A percentile compares a stretch with the other conserved stretches of the same genome.
Evolutionary conservation across 2,113 vertebrate species (phyloP).

Genomic region (Caretta caretta): DNA sequence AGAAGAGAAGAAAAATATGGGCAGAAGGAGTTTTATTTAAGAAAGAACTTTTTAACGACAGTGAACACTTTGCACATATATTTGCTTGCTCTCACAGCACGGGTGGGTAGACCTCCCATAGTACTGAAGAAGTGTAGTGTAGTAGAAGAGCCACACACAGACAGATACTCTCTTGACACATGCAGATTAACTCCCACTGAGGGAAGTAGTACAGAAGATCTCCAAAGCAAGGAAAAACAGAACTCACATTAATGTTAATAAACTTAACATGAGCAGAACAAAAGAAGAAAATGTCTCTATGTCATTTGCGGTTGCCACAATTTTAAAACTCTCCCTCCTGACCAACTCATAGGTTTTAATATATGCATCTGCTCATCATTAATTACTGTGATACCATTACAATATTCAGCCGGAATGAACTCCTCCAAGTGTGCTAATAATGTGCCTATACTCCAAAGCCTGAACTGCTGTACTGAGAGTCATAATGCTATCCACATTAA

Average conservation of each 20-base stretch:
- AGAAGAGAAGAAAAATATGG: neutral
- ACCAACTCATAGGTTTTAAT: neutral
- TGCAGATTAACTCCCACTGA: conserved; percentile 2
- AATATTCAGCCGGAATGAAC: neutral
- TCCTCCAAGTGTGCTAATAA: neutral
- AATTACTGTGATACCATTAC: neutral
- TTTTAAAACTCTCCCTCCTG: conserved; percentile 1
- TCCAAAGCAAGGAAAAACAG: neutral
- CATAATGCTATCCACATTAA: rapidly evolving
- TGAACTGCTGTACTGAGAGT: neutral
- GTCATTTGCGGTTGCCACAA: neutral
- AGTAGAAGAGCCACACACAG: neutral
- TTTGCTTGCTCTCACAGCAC: conserved; percentile 18
- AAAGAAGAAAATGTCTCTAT: neutral
- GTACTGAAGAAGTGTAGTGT: neutral
- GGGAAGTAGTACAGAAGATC: neutral
- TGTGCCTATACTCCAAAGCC: neutral
- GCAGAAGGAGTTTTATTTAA: neutral
- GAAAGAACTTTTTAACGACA: neutral
- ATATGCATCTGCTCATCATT: neutral
- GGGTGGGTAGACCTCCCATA: neutral
- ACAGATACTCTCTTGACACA: neutral
- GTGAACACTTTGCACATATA: neutral
- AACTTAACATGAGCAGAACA: neutral
- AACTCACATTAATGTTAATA: neutral